Percentiles rank a stretch among this genome's conserved stretches.
Conservation (phyloP, 53 echinoderm and acorn worm species). For the Holothuria scabra region DNA sequence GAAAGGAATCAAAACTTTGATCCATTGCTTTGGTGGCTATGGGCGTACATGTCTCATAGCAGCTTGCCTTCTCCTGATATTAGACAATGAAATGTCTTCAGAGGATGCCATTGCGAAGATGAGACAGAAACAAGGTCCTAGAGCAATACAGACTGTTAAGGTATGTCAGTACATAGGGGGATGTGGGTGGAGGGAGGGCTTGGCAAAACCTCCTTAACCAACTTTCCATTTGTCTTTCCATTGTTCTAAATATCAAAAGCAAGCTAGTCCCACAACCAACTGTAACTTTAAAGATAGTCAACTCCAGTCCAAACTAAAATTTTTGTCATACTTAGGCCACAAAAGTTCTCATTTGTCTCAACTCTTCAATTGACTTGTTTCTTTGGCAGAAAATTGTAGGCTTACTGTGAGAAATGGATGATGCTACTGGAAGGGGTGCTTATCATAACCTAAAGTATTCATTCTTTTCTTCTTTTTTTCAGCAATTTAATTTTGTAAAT, state of each 20-base stretch:
- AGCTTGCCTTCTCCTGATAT: slow-evolving; percentile 75
- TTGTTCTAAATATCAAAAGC: too few relatives aligned
- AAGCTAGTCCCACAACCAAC: too few relatives aligned
- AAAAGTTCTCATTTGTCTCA: too few relatives aligned
- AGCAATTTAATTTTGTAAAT: slow-evolving; percentile 96
- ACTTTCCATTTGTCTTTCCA: too few relatives aligned
- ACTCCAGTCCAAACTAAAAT: too few relatives aligned
- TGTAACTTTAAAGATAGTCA: too few relatives aligned
- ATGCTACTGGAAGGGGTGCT: too few relatives aligned
- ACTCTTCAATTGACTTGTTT: too few relatives aligned
- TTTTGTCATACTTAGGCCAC: too few relatives aligned
- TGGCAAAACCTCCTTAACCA: background rate
- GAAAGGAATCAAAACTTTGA: slow-evolving; percentile 54
- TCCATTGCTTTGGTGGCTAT: slow-evolving; percentile 87
- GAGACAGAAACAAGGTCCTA: slow-evolving; percentile 73
- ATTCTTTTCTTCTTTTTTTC: slow-evolving; percentile 20
- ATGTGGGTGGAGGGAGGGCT: too few relatives aligned
- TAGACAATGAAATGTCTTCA: slow-evolving; percentile 66
- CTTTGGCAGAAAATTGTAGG: background rate
- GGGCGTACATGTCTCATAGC: slow-evolving; percentile 85
- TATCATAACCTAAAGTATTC: background rate
- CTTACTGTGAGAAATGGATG: background rate
- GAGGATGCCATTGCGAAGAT: slow-evolving; percentile 71
- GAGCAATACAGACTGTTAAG: slow-evolving; percentile 95
- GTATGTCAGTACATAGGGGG: slow-evolving; percentile 43